Evolutionary conservation across 2,888 invertebrate species (phyloP).

Genomic region (Hypomecis atomaria): DNA sequence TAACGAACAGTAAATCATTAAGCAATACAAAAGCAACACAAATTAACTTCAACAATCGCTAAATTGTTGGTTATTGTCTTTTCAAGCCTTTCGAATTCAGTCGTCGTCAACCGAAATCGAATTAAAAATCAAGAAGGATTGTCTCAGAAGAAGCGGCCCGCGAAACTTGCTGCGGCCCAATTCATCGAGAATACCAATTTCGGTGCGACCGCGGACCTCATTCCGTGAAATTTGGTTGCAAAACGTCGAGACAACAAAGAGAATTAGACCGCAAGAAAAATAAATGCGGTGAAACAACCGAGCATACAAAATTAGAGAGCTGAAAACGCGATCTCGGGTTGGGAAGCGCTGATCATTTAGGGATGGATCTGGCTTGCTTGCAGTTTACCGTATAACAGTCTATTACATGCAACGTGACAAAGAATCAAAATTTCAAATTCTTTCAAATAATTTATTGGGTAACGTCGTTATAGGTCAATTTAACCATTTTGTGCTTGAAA

Average conservation of each 20-base stretch:
- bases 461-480: too few species aligned
- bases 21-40: conserved; percentile 10
- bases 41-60: conserved; percentile 18
- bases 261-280: conserved; percentile 83
- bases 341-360: background rate
- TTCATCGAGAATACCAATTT: conserved; percentile 81
- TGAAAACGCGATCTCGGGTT: conserved; percentile 27
- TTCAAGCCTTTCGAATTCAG: conserved; percentile 37
- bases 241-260: conserved; percentile 81
- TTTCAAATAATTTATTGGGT: too few species aligned
- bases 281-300: conserved; percentile 78
- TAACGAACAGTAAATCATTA: background rate
- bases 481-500: too few species aligned
- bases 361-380: too few species aligned
- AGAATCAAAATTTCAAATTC: too few species aligned
- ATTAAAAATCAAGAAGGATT: conserved; percentile 72
- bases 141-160: conserved; percentile 58
- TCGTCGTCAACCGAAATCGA: conserved; percentile 51
- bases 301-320: conserved; percentile 79
- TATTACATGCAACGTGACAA: too few species aligned
- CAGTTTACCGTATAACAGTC: too few species aligned
- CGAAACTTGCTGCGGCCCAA: conserved; percentile 67
- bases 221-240: conserved; percentile 81
- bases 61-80: conserved; percentile 32
- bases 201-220: conserved; percentile 78